Conservation (phyloP, 1,140 invertebrate genomes). For the Sitophilus oryzae region DNA sequence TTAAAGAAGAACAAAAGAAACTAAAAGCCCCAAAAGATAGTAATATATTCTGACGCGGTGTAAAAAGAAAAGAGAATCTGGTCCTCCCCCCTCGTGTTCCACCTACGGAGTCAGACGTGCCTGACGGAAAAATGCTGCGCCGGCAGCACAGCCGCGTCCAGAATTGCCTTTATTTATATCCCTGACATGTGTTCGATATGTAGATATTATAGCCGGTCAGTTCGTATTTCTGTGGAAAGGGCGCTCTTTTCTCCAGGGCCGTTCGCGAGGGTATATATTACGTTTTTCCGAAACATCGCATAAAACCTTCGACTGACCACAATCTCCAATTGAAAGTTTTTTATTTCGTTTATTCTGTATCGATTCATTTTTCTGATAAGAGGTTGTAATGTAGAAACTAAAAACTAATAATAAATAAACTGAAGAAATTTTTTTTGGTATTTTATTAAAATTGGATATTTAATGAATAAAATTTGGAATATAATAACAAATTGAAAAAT, state of each 20-base stretch:
- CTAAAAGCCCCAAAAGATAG: not conserved
- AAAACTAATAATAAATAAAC: too few species aligned
- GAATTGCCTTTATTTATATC: constrained; percentile 43
- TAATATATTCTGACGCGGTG: constrained; percentile 18
- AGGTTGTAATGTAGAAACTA: too few species aligned
- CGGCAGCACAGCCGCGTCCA: constrained; percentile 26
- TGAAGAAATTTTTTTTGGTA: too few species aligned
- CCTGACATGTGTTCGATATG: constrained; percentile 43
- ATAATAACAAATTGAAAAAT: too few species aligned
- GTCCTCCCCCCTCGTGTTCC: constrained; percentile 12
- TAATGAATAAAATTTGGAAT: too few species aligned
- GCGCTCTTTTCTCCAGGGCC: not conserved
- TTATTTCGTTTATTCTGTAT: too few species aligned
- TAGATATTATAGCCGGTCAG: constrained; percentile 41
- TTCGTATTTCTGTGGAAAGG: constrained; percentile 31
- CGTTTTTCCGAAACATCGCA: not conserved
- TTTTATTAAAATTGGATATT: too few species aligned
- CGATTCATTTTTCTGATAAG: too few species aligned
- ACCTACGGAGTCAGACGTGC: constrained; percentile 35
- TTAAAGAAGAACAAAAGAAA: not conserved
- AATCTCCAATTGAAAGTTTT: too few species aligned
- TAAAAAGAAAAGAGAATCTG: not conserved
- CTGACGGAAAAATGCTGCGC: constrained; percentile 29
- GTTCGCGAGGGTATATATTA: not conserved
- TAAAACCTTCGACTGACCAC: too few species aligned